These are phyloP conservation scores for Bovichtus variegatus DNA, from an alignment of 2,797 vertebrate genomes.

Conservation along the genomic window DNA sequence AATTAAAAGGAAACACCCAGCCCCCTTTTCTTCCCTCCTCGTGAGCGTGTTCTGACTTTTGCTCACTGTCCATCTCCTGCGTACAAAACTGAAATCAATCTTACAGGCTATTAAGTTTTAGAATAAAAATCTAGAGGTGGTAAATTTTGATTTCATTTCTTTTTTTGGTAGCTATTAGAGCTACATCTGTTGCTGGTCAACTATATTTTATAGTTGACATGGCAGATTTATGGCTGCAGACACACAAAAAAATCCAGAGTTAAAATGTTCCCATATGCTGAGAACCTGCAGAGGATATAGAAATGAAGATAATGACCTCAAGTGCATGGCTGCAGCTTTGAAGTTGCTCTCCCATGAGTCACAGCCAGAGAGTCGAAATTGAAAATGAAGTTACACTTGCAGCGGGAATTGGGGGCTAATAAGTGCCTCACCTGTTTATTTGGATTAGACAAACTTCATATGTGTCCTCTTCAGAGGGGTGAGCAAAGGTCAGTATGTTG, in stretches of 20 bases:
- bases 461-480: conserved; percentile 58
- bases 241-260: conserved; percentile 60
- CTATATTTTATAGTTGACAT: conserved; percentile 86
- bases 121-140: conserved; percentile 69
- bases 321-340: conserved; percentile 77
- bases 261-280: conserved; percentile 88
- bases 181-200: conserved; percentile 86
- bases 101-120: conserved; percentile 38
- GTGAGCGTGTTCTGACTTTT: conserved; percentile 32
- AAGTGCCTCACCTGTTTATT: conserved; percentile 76
- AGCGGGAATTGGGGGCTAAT: conserved; percentile 68
- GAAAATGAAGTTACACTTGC: conserved; percentile 79
- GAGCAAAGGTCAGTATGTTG: conserved; percentile 48
- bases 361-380: conserved; percentile 58
- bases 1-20: conserved; percentile 59
- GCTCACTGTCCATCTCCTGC: conserved; percentile 49
- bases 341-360: conserved; percentile 73
- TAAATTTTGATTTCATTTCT: conserved; percentile 72
- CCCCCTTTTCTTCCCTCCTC: conserved; percentile 33
- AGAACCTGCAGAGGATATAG: conserved; percentile 82
- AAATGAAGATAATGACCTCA: conserved; percentile 85
- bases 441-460: conserved; percentile 66
- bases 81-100: conserved; percentile 53
- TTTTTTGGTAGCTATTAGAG: conserved; percentile 75
- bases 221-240: conserved; percentile 84